Conservation (phyloP, 1,140 invertebrate species). For the Helicoverpa zea region DNA sequence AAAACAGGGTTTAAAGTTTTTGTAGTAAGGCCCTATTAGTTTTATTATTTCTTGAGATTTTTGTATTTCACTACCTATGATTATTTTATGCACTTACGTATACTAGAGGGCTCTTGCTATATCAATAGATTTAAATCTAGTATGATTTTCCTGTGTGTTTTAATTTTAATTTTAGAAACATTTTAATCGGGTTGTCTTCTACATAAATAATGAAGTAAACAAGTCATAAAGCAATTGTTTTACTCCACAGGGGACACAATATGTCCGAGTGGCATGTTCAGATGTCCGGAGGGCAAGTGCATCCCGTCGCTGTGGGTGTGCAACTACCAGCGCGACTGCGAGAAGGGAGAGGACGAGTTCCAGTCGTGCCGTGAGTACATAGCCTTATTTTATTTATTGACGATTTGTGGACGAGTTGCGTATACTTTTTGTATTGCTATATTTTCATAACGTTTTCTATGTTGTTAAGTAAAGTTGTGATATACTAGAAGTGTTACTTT, state of each 20-base stretch:
- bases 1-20: too few species aligned
- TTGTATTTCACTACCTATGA: too few species aligned
- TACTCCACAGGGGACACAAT: conserved; percentile 78
- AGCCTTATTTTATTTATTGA: conserved; percentile 11
- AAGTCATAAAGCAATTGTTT: neutral
- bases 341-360: conserved; percentile 95
- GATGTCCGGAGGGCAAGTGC: conserved; percentile 94
- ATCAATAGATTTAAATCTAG: neutral
- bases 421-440: neutral
- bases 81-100: too few species aligned
- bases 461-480: too few species aligned
- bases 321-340: conserved; percentile 96
- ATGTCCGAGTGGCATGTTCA: conserved; percentile 92
- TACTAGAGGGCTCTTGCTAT: too few species aligned
- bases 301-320: conserved; percentile 94
- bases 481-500: too few species aligned
- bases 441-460: too few species aligned
- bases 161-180: neutral
- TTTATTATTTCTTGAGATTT: neutral
- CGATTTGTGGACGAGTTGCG: neutral
- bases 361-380: conserved; percentile 94
- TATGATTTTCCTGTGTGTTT: neutral
- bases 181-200: neutral
- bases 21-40: too few species aligned
- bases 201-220: too few species aligned